Base-by-base conservation (phyloP, 1,140 invertebrate genomes). In the Forficula auricularia region DNA sequence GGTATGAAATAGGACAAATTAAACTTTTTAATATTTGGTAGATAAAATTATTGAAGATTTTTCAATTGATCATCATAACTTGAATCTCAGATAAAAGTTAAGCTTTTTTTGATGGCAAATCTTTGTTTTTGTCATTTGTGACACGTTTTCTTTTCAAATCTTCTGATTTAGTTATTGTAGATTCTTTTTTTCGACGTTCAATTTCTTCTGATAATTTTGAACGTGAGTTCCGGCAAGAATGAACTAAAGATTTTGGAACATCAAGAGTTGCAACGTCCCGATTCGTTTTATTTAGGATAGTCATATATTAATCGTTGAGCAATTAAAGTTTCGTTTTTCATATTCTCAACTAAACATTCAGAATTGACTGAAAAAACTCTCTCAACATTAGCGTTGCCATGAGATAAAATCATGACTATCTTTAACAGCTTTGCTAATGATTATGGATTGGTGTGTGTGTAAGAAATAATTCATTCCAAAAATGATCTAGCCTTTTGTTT, bases 351-450 rank as follows among this genome's bases (percentile, higher is more conserved):
- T 30, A 53, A 44, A 36, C 45, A 48, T 14, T 51, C 52, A 37
- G 48, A 46, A 18, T 53, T 52, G 1, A 52, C 40, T 3, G 50
- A 53, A 40, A 53, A 50, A 13, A 46, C 50, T 42, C 50, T 45
- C 44, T 53, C 52, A 13, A 50, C 32, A 12, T 35, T 40, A 19
- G 50, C 46, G 40, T 52, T 52, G 3, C 50, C 47, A 44, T 52
- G 50, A 6, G 44, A 41, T 32, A 48, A 20, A 14, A 40, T 33
- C 20, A 50, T 12, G 3, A 49, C 14, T 8, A 14, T 10, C 38
- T 35, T 42, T 32, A 36, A 37, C 3, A 44, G 15, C 19, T 30
- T 22, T 13, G n/a, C 35, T 20, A 47, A 37, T 18, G 39, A 14
- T 0, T 48, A 30, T 32, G 27, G n/a, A 31, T 35, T 18, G 19